Conservation (phyloP, 35 echinoderm and acorn worm genomes). For the Apostichopus californicus region DNA sequence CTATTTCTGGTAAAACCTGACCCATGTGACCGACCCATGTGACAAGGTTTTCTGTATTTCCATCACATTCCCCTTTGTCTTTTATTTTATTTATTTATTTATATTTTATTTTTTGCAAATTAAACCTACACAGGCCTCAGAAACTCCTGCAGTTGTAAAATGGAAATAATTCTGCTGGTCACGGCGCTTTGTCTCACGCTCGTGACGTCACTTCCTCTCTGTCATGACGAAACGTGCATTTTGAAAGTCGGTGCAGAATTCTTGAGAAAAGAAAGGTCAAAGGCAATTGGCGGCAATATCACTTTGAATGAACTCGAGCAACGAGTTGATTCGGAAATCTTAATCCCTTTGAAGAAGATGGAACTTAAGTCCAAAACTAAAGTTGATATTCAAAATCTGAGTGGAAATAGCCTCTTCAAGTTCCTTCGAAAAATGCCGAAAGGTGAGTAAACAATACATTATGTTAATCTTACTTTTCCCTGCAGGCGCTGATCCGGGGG, state of each 20-base stretch:
- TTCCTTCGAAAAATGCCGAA: conserved; percentile 22
- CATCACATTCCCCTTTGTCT: background rate
- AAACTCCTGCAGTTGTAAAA: background rate
- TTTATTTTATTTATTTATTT: too few species aligned
- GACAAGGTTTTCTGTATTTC: background rate
- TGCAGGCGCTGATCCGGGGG: too few species aligned
- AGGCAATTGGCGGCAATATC: background rate
- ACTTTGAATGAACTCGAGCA: background rate
- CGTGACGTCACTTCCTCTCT: background rate
- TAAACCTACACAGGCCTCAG: background rate
- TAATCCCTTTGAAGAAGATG: background rate
- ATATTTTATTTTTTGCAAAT: too few species aligned
- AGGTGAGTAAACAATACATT: background rate
- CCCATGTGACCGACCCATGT: too few species aligned
- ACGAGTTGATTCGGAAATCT: background rate
- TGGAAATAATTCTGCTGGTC: background rate
- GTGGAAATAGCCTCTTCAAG: background rate
- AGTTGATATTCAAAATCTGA: background rate
- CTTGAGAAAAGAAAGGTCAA: background rate
- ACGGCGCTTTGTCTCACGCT: background rate
- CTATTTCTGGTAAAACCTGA: too few species aligned
- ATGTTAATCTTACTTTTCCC: too few species aligned
- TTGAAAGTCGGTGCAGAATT: background rate
- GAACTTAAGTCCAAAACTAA: background rate
- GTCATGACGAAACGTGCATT: background rate